Evolutionary conservation across 2,888 invertebrate genomes (phyloP).

Genomic region (Tenthredo scrophulariae): DNA sequence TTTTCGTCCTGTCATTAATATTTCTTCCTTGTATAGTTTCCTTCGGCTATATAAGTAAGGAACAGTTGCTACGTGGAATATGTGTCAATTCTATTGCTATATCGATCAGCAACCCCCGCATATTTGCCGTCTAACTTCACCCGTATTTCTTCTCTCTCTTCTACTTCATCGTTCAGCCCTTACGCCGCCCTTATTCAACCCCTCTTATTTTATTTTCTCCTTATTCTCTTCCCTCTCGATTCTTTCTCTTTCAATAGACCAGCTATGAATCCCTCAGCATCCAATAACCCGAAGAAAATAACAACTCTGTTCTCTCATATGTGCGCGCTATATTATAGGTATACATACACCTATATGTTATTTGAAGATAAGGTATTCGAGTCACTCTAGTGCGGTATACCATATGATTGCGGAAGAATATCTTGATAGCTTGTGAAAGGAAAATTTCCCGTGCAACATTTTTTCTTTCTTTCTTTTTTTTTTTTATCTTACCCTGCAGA

Average conservation of each 20-base stretch:
- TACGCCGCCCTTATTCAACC: not conserved
- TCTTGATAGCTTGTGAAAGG: not conserved
- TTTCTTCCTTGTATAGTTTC: not conserved
- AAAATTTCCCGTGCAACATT: not conserved
- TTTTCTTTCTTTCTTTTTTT: not conserved
- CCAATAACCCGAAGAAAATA: slow-evolving; percentile 44
- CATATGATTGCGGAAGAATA: not conserved
- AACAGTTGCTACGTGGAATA: slow-evolving; percentile 48
- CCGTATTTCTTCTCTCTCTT: not conserved
- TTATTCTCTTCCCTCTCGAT: slow-evolving; percentile 3
- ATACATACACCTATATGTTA: not conserved
- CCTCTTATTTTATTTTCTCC: not conserved
- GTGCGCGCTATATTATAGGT: not conserved
- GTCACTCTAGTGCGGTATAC: not conserved
- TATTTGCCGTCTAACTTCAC: slow-evolving; percentile 4
- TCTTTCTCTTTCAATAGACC: slow-evolving; percentile 16
- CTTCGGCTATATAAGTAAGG: not conserved
- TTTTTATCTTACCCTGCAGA: not conserved
- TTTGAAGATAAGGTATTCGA: not conserved
- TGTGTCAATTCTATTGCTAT: slow-evolving; percentile 46
- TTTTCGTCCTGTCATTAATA: slow-evolving; percentile 2
- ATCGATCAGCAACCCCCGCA: slow-evolving; percentile 35
- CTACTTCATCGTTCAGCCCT: slow-evolving; percentile 10
- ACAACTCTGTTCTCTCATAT: slow-evolving; percentile 34
- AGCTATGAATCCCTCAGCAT: slow-evolving; percentile 39